Base-by-base conservation (phyloP, 2,888 invertebrate genomes). In the Sarcophaga caerulescens region DNA sequence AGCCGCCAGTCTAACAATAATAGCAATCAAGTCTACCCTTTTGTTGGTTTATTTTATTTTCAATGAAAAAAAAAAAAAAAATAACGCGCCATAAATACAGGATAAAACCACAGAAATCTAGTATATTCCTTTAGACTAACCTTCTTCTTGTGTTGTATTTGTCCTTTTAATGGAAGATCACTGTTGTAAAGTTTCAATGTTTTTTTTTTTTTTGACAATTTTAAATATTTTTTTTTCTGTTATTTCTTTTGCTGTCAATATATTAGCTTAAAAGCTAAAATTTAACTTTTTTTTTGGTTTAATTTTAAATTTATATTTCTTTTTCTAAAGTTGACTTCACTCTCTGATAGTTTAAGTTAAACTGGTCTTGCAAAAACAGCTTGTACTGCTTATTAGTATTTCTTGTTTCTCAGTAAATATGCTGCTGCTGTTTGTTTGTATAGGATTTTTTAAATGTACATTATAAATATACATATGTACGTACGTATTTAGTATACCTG, bases 261-360 rank as follows among this genome's bases (percentile, higher is more conserved):
- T 8, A 35, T 8, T 60, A 19, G 21, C 60, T 60, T 60, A 17
- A 60, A 60, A 60, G 57, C 21, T 60, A n/a, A 60, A n/a, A 3
- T 17, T 70, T 70, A 70, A 47, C 52, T 14, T 19, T 47, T 52
- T 4, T 23, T 21, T 44, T 60, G 59, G 3, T 8, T 45, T 66
- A 23, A 21, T 47, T 52, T 19, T 19, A 19, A 66, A 57, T 8
- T 6, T 47, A 45, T 45, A 63, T 84, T 45, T 57, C 1, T 10
- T 71, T 59, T 12, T 21, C 19, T 21, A 14, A 35, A 71, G 70
- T 70, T 68, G 90, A 89, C 89, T 88, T 83, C 75, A 89, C 89
- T 76, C 87, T 87, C 85, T 79, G 81, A 88, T 89, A 86, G 89
- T 88, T 89, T 84, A 89, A 89, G 85, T 89, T 87, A 88, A 89